phyloP scores from a whole-genome alignment of 1,140 invertebrate species.

The Lutraria rhynchaena region DNA sequence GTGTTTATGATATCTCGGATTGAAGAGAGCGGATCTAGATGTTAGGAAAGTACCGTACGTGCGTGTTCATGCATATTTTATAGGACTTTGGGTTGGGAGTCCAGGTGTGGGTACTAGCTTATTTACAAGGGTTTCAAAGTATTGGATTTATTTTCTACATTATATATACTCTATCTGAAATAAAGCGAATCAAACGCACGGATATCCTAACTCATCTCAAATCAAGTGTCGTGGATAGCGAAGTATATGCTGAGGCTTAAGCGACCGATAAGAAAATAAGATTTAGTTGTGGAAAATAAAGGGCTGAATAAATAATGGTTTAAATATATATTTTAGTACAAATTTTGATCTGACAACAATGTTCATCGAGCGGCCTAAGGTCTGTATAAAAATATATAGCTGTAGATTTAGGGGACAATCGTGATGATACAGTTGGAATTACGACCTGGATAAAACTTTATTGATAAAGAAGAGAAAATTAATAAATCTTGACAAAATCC shows the following conservation, averaged over 20 bases:
- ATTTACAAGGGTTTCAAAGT: conserved; percentile 18
- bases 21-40: conserved; percentile 16
- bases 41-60: background rate
- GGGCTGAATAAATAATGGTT: no score
- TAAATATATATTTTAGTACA: no score
- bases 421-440: no score
- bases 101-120: conserved; percentile 17
- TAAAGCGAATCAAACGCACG: background rate
- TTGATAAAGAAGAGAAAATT: conserved; percentile 30
- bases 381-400: no score
- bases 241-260: no score
- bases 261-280: no score
- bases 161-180: conserved; percentile 14
- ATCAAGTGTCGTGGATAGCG: no score
- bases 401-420: no score
- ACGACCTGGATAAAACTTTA: conserved; percentile 33
- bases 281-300: no score
- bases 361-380: no score
- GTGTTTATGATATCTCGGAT: conserved; percentile 15
- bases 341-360: no score
- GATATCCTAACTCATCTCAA: no score
- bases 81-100: background rate
- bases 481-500: conserved; percentile 23
- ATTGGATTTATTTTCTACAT: conserved; percentile 27
- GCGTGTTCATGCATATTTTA: conserved; percentile 37